Conservation (phyloP, 1,140 invertebrate species). For the Drosophila pallidifrons region DNA sequence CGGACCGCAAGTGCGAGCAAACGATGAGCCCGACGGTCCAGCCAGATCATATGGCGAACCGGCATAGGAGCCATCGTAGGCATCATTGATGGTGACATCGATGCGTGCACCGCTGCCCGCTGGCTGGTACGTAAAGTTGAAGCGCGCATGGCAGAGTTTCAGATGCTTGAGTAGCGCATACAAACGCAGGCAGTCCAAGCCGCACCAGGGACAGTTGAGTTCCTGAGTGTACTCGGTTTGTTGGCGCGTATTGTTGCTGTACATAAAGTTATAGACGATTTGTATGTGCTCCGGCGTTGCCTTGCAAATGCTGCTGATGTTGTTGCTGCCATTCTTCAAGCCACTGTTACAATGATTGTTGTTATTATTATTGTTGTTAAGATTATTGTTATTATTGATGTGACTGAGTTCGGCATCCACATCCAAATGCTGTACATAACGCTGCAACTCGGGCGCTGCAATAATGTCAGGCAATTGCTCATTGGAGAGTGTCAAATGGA, state of each 20-base stretch:
- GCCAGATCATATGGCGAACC: conserved; percentile 97
- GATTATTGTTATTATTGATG: conserved; percentile 67
- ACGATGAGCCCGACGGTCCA: conserved; percentile 88
- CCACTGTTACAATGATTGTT: conserved; percentile 47
- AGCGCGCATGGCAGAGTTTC: conserved; percentile 96
- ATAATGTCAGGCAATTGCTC: conserved; percentile 90
- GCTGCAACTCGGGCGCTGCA: conserved; percentile 78
- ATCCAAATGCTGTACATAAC: conserved; percentile 71
- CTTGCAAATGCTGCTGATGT: conserved; percentile 40
- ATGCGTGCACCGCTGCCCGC: conserved; percentile 93
- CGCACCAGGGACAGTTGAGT: conserved; percentile 97
- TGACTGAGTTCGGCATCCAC: conserved; percentile 57
- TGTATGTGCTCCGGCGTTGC: conserved; percentile 86
- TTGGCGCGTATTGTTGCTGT: conserved; percentile 97
- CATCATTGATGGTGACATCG: conserved; percentile 97
- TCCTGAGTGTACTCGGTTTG: conserved; percentile 97
- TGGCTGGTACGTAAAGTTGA: conserved; percentile 92
- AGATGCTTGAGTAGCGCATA: conserved; percentile 97
- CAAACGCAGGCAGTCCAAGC: conserved; percentile 93
- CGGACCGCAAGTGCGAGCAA: conserved; percentile 91
- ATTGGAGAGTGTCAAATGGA: conserved; percentile 92
- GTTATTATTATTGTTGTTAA: conserved; percentile 66
- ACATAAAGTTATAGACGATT: conserved; percentile 98
- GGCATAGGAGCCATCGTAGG: conserved; percentile 97
- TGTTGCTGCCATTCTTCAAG: conserved; percentile 47